Conservation (phyloP, 2,797 vertebrate genomes). For the Austrolebias charrua region DNA sequence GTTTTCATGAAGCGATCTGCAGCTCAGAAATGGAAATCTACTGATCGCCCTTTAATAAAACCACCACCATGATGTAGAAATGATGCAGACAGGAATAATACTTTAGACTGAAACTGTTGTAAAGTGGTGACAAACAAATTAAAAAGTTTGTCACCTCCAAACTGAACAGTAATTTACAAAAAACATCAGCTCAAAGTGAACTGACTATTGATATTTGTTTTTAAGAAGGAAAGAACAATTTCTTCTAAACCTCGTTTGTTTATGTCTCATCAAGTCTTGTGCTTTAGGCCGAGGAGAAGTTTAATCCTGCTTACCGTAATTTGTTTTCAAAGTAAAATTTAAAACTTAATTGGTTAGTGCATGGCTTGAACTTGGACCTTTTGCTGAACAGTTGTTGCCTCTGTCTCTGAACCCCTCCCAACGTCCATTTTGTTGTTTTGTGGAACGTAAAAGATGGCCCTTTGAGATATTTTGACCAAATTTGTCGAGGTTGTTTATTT, state of each 20-base stretch:
- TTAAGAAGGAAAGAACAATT: too few species aligned
- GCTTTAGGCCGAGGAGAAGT: not conserved
- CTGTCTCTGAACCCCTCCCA: too few species aligned
- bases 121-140: not conserved
- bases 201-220: not conserved
- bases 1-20: not conserved
- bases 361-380: too few species aligned
- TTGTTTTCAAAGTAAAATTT: too few species aligned
- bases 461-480: too few species aligned
- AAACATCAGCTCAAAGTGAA: not conserved
- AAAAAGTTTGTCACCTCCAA: not conserved
- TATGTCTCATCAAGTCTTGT: not conserved
- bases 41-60: not conserved
- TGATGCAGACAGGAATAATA: not conserved
- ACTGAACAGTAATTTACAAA: not conserved
- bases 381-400: too few species aligned
- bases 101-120: not conserved
- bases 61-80: not conserved
- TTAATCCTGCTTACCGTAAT: too few species aligned
- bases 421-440: too few species aligned
- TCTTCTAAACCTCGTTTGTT: not conserved
- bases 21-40: conserved; percentile 16
- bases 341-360: too few species aligned
- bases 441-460: too few species aligned
- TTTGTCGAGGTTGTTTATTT: too few species aligned